Percentiles rank a stretch among this genome's conserved stretches.
Conservation (phyloP, 92 coral and sea anemone genomes). For the Phymanthus crucifer region DNA sequence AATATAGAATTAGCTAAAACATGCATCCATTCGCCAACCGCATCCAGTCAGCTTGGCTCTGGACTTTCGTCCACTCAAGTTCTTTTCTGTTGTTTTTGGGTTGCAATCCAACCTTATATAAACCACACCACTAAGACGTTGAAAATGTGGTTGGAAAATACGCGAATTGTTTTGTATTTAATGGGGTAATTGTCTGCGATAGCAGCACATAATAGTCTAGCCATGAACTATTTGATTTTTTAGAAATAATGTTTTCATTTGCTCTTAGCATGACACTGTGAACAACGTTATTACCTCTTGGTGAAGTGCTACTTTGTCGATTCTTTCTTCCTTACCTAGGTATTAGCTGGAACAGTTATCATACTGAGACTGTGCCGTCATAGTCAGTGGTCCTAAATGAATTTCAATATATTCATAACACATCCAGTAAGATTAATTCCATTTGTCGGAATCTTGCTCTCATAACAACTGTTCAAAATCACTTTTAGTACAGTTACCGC, state of each 20-base stretch:
- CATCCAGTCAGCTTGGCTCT: not conserved
- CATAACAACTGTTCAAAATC: not conserved
- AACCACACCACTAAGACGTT: slow-evolving; percentile 23
- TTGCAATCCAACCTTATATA: not conserved
- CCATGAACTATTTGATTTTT: not conserved
- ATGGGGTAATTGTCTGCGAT: slow-evolving; percentile 13
- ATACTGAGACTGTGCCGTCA: too few relatives aligned
- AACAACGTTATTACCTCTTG: slow-evolving; percentile 1
- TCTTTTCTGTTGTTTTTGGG: not conserved
- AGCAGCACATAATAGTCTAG: slow-evolving; percentile 4
- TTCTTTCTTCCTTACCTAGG: not conserved
- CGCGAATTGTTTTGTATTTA: slow-evolving; percentile 19
- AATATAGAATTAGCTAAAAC: slow-evolving; percentile 1
- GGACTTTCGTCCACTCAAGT: not conserved
- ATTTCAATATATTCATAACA: slow-evolving; percentile 1
- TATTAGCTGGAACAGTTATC: not conserved
- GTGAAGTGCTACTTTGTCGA: not conserved
- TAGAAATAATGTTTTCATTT: slow-evolving; percentile 31
- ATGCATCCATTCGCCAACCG: not conserved
- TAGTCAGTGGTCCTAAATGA: not conserved
- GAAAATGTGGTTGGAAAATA: slow-evolving; percentile 10
- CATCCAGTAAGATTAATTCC: not conserved
- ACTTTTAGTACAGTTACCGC: not conserved
- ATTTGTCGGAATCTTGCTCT: not conserved
- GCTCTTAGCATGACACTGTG: slow-evolving; percentile 24